Evolutionary conservation across 2,797 vertebrate species (phyloP), one percentile per base, ranked within the genome.

Genomic region (Gadopsis bispinosus): DNA sequence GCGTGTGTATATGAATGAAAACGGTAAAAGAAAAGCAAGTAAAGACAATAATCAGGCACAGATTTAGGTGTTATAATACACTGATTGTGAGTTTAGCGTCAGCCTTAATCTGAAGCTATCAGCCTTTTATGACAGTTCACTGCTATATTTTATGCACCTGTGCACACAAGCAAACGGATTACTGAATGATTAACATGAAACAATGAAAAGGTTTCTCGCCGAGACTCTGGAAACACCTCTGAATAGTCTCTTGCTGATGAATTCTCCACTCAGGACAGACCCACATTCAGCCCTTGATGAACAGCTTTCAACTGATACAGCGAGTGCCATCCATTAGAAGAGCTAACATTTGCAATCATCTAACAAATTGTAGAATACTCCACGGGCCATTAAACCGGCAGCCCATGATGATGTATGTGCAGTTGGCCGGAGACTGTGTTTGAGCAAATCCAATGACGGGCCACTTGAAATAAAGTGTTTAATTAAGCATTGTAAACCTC

Each of bases 401-500:
- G 80, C 54, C 82, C 47, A 22, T 54, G 81, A 91, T 85, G 86
- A 89, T 86, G 69, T 73, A 89, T 83, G 81, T 83, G 77, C 31
- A 29, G 80, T 74, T 67, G 80, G 82, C 81, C 79, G 55, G 70
- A 90, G 69, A 84, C 79, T 84, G 85, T 77, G 62, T 83, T 66
- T 79, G 83, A 87, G 83, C 84, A 88, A 89, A 92, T 91, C 79
- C 72, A 84, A 79, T 83, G 86, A 89, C 60, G 66, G 87, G 71
- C 88, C 75, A 91, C 88, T 93, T 93, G 81, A 93, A 93, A 91
- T 92, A 91, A 90, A 90, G 87, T 75, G 91, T 90, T 95, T 94
- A 92, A 95, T 93, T 93, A 94, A 94, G 87, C 92, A 87, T 87
- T 78, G 83, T 91, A 90, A 93, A 91, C 84, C 93, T 93, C 88